phyloP scores from a whole-genome alignment of 2,113 vertebrate genomes.

The Egretta garzetta region DNA sequence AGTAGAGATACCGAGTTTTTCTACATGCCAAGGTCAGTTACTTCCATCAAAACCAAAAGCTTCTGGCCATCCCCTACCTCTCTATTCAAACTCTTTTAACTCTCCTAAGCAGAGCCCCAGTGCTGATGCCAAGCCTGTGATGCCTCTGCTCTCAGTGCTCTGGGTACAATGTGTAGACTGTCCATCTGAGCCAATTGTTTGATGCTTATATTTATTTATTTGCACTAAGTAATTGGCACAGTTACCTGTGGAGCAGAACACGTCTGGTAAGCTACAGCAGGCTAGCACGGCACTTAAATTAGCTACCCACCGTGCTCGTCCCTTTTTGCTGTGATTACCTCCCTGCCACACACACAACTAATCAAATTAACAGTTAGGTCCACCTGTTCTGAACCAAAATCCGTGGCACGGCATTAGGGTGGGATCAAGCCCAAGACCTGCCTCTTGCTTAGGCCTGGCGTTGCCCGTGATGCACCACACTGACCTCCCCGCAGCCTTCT shows the following conservation, averaged over 20 bases:
- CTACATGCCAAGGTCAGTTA: neutral
- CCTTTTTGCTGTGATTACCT: neutral
- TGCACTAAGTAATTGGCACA: neutral
- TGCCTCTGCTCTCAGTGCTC: neutral
- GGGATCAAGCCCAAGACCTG: neutral
- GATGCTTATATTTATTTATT: neutral
- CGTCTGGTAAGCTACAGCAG: neutral
- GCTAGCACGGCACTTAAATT: conserved; percentile 9
- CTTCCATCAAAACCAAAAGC: neutral
- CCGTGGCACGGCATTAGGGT: neutral
- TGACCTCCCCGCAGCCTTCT: neutral
- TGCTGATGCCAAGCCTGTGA: neutral
- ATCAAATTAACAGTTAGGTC: neutral
- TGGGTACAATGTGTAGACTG: neutral
- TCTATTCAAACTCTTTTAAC: neutral
- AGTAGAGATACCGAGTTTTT: neutral
- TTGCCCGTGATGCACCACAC: neutral
- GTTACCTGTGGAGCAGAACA: conserved; percentile 13
- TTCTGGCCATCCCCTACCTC: neutral
- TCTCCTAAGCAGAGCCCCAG: neutral
- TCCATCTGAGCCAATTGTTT: neutral
- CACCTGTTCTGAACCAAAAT: conserved; percentile 38
- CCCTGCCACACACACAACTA: neutral
- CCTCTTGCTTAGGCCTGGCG: neutral
- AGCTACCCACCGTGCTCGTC: neutral